A percentile compares a stretch with the other conserved stretches of the same genome.
Conservation (phyloP, 2,113 vertebrate genomes). For the Nematolebias whitei region DNA sequence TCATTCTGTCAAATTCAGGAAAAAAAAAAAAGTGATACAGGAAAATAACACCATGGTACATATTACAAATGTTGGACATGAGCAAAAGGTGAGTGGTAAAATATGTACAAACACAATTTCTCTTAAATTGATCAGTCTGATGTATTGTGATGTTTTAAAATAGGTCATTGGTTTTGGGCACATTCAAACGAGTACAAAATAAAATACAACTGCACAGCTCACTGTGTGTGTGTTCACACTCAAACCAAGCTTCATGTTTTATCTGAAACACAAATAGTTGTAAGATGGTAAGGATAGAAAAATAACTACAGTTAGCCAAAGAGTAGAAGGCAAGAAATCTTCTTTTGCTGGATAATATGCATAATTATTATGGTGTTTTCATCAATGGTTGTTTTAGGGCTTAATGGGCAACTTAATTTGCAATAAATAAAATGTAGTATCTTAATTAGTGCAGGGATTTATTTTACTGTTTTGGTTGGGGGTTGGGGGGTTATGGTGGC, state of each 20-base stretch:
- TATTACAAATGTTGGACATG: constrained; percentile 44
- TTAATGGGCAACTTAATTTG: not conserved
- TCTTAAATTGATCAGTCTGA: constrained; percentile 21
- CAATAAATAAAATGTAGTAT: not conserved
- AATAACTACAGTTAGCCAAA: not conserved
- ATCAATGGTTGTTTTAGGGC: not conserved
- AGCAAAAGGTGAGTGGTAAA: constrained; percentile 24
- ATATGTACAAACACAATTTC: constrained; percentile 9
- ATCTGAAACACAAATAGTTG: not conserved
- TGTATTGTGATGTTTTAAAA: constrained; percentile 26
- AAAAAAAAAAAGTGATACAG: constrained; percentile 35
- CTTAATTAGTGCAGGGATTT: not conserved
- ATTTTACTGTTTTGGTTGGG: too few species aligned
- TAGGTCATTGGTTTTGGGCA: not conserved
- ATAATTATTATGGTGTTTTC: not conserved
- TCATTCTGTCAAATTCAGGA: constrained; percentile 53
- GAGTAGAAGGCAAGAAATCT: too few species aligned
- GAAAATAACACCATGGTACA: constrained; percentile 26
- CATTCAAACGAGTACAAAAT: not conserved
- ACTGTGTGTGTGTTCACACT: not conserved
- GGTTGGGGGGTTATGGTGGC: too few species aligned
- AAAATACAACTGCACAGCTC: not conserved
- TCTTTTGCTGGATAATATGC: not conserved
- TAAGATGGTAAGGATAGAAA: not conserved
- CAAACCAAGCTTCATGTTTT: not conserved